Base-by-base conservation (phyloP, 2,113 vertebrate species). In the Cygnus atratus region DNA sequence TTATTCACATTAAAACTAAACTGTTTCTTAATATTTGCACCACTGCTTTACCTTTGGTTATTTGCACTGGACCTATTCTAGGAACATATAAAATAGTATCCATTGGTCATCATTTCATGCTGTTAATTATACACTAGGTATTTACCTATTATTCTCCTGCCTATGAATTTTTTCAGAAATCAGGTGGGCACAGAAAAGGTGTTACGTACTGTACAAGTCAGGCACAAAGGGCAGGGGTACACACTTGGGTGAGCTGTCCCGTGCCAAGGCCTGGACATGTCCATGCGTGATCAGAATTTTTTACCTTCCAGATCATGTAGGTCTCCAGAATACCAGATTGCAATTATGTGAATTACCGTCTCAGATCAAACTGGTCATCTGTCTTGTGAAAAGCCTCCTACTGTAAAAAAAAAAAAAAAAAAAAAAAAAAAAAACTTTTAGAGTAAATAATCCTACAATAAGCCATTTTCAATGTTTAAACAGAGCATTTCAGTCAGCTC, bases 131-230 rank as follows among this genome's bases (percentile, higher is more conserved):
- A 55, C 22, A 46, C 5, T 59, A 1, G 0, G 3, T 21, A 72
- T 15, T 88, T 75, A 29, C 6, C 29, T 67, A 10, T 21, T 72
- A 7, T 81, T 5, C 20, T 84, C 9, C 37, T 62, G 9, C 3
- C 11, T 57, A 12, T 31, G 11, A 17, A n/a, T 6, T 48, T 61
- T 43, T 4, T 62, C 21, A 28, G 44, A 6, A 4, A 13, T 3
- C 3, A 11, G 8, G 1, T 4, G 26, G 8, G 6, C 59, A 11
- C 26, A 81, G 80, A 46, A 87, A 12, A 11, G 0, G 5, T 62
- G 10, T 65, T 46, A 21, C 0, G 0, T 33, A 9, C 20, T 12
- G 10, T 61, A 13, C 8, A 35, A 8, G 19, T 21, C 26, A 44
- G 18, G 37, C 19, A 54, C 11, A 3, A 10, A 31, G 31, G 16